These are phyloP conservation scores for Tachuris rubrigastra DNA, from an alignment of 2,113 vertebrate species.

Conservation along the genomic window DNA sequence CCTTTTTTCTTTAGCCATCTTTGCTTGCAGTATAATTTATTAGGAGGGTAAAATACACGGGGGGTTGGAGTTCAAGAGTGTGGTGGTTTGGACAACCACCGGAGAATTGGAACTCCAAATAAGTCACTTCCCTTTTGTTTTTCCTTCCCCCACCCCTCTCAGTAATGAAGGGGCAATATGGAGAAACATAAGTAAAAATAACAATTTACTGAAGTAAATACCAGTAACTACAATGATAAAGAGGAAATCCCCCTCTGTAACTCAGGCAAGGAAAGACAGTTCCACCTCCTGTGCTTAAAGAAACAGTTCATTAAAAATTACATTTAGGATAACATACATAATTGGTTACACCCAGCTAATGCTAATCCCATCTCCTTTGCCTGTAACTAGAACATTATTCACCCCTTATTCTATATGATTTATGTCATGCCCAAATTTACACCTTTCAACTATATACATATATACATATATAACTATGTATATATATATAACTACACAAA, in stretches of 20 bases:
- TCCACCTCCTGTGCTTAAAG: background rate
- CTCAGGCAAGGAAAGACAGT: background rate
- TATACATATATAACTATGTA: too few relatives aligned
- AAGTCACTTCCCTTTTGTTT: background rate
- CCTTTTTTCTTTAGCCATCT: background rate
- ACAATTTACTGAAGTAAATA: background rate
- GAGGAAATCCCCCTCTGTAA: background rate
- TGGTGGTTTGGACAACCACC: background rate
- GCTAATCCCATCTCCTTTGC: background rate
- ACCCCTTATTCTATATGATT: background rate
- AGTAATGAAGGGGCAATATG: background rate
- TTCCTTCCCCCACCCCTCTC: background rate
- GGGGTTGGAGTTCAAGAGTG: background rate
- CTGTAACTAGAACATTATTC: background rate
- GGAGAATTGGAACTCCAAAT: background rate
- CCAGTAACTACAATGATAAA: background rate
- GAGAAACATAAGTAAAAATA: background rate
- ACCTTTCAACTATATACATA: background rate
- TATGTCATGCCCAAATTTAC: background rate
- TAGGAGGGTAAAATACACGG: background rate
- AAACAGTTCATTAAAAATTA: background rate
- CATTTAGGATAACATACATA: background rate
- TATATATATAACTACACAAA: background rate
- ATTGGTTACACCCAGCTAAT: background rate
- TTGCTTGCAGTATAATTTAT: background rate